Evolutionary conservation across 2,113 vertebrate species (phyloP).

Genomic region (Cyphomyrus plagiostoma): DNA sequence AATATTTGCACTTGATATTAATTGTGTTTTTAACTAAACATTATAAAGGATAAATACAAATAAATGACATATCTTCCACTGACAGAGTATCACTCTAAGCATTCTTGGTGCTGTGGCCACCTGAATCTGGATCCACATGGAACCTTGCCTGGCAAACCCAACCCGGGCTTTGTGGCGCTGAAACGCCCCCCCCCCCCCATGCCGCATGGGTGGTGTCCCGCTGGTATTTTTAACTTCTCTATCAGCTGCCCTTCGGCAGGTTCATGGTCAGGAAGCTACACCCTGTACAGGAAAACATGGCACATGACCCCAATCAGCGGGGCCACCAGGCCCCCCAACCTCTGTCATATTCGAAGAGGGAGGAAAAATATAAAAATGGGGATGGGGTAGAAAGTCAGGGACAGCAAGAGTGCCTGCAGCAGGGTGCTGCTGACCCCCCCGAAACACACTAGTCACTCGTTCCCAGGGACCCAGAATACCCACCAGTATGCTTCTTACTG

Average conservation of each 20-base stretch:
- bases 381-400: not conserved
- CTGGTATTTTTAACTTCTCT: slow-evolving; percentile 15
- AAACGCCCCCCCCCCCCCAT: not conserved
- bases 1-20: not conserved
- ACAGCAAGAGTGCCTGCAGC: not conserved
- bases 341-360: not conserved
- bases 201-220: not conserved
- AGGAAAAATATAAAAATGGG: not conserved
- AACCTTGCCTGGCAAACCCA: not conserved
- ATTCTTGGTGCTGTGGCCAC: slow-evolving; percentile 78
- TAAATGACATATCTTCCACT: slow-evolving; percentile 39
- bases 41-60: not conserved
- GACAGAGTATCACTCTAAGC: slow-evolving; percentile 84
- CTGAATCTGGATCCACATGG: slow-evolving; percentile 70
- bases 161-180: not conserved
- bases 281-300: slow-evolving; percentile 19
- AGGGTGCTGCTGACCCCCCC: not conserved
- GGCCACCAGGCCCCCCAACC: not conserved
- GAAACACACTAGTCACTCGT: not conserved
- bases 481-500: not conserved
- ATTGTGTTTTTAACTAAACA: not conserved
- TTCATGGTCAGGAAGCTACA: slow-evolving; percentile 9
- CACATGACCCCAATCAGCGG: not conserved
- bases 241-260: slow-evolving; percentile 8
- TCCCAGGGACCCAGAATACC: not conserved